phyloP scores from a whole-genome alignment of 2,113 vertebrate species.

The Gobio gobio region DNA sequence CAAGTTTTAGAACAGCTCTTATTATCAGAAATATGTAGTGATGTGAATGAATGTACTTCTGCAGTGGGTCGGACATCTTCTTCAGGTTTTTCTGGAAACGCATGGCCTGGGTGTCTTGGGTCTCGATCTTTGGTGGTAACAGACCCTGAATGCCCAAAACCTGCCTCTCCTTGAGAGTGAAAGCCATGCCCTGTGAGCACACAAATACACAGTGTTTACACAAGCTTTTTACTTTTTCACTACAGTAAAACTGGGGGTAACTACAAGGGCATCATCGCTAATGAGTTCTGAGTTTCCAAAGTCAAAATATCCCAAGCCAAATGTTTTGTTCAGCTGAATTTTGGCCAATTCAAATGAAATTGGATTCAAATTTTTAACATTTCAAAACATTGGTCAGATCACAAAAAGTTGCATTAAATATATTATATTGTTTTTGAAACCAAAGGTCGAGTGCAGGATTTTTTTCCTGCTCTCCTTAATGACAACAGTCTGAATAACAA shows the following conservation, averaged over 20 bases:
- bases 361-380: neutral
- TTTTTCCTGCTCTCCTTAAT: neutral
- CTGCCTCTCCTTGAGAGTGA: slow-evolving; percentile 88
- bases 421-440: neutral
- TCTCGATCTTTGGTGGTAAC: slow-evolving; percentile 95
- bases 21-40: neutral
- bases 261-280: neutral
- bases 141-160: slow-evolving; percentile 94
- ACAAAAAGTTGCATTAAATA: neutral
- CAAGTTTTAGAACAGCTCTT: neutral
- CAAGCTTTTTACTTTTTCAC: neutral
- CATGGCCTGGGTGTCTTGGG: slow-evolving; percentile 92
- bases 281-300: neutral
- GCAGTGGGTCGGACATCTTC: slow-evolving; percentile 87
- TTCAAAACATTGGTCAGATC: neutral
- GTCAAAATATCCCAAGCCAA: too few species aligned
- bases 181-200: slow-evolving; percentile 92
- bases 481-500: neutral
- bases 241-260: neutral
- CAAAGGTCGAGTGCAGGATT: neutral
- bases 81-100: slow-evolving; percentile 92
- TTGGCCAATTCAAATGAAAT: neutral
- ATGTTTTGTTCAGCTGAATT: neutral
- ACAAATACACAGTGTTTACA: slow-evolving; percentile 29
- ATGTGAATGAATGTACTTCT: slow-evolving; percentile 81